Base-by-base conservation (phyloP, 2,797 vertebrate genomes). In the Parotocinclus haroldoi region DNA sequence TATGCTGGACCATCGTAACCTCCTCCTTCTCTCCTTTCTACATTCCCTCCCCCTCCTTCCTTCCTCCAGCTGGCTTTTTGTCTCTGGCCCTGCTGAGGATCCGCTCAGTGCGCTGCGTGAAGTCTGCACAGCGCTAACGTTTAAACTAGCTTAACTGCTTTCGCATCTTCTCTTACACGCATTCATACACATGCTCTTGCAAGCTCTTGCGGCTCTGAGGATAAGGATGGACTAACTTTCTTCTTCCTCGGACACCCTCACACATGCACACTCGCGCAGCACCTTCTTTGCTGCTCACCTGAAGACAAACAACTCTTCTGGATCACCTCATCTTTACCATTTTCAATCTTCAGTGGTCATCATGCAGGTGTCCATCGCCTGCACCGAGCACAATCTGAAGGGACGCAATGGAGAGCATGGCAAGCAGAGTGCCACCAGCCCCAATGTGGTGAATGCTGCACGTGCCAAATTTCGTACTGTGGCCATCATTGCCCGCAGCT, bases 281-380 rank as follows among this genome's bases (percentile, higher is more conserved):
- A 58, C 69, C 77, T 71, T 45, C 17, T 44, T 75, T 14, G 37
- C 67, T 58, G 44, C 37, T 68, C 66, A 39, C 6, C 57, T 16
- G 39, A 58, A 16, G 27, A 54, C 44, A 45, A 16, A 10, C 46
- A 50, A 66, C 51, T 66, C 63, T 65, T 72, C 67, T 16, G 55
- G 58, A 60, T 48, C 63, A 53, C 27, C 44, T 0, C 50, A 2
- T 72, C 54, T 42, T 58, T 42, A 9, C 40, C 53, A 46, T 56
- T 58, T 18, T 40, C 42, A 27, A 10, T 60, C 55, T 14, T 10
- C 59, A 4, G 49, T n/a, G 42, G 58, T 67, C 91, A 86, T 84
- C 87, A 99, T 99, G 96, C 96, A 99, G 90, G 96, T 99, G 88
- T 99, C 96, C 81, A 98, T 99, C 69, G 96, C 96, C 80, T 99